phyloP scores from a whole-genome alignment of 2,113 vertebrate genomes.

The Pelvicachromis taeniatus region DNA sequence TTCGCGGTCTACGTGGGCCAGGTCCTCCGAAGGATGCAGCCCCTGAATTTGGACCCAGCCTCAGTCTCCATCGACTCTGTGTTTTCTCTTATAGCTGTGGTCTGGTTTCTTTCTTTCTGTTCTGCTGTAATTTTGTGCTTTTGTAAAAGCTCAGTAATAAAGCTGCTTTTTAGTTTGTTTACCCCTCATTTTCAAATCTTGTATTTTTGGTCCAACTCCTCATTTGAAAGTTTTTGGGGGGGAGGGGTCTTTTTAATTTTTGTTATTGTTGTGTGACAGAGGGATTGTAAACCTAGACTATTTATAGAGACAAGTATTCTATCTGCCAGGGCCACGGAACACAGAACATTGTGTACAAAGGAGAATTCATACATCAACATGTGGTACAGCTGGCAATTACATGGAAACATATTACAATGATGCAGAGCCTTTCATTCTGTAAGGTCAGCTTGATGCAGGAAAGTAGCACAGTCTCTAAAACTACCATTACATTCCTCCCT shows the following conservation, averaged over 20 bases:
- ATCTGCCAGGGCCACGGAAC: not conserved
- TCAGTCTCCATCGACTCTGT: not conserved
- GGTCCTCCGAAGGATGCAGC: too few species aligned
- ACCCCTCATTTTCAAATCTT: not conserved
- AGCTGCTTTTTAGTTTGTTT: not conserved
- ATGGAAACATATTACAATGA: not conserved
- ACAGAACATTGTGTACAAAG: not conserved
- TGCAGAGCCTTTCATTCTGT: not conserved
- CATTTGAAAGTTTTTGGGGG: not conserved
- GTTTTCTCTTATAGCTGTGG: not conserved
- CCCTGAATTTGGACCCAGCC: too few species aligned
- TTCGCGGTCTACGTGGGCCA: too few species aligned
- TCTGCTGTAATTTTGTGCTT: not conserved
- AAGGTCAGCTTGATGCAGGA: not conserved
- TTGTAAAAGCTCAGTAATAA: not conserved
- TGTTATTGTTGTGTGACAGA: not conserved
- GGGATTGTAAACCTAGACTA: not conserved
- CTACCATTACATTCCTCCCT: accelerated
- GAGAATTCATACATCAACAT: not conserved
- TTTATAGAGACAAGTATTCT: not conserved
- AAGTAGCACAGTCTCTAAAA: not conserved
- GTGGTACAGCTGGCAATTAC: not conserved
- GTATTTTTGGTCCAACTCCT: not conserved
- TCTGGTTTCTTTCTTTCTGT: not conserved
- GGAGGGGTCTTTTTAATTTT: not conserved